Evolutionary conservation across 2,888 invertebrate genomes (phyloP).

Genomic region (Euclidia mi): DNA sequence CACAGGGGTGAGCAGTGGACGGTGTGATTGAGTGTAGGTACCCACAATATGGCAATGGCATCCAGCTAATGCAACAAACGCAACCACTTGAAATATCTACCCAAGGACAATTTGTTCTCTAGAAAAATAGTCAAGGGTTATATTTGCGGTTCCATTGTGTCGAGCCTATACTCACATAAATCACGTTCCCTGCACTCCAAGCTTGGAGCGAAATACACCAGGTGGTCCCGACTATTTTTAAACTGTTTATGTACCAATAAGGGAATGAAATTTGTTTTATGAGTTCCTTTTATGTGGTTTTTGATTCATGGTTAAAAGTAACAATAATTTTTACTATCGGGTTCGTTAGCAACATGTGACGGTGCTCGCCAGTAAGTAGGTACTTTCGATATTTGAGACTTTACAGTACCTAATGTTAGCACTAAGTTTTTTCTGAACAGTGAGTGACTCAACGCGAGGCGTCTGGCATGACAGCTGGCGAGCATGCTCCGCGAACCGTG

Average conservation of each 20-base stretch:
- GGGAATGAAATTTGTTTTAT: slow-evolving; percentile 84
- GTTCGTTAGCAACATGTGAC: slow-evolving; percentile 42
- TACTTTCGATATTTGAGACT: slow-evolving; percentile 37
- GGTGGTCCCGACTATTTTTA: slow-evolving; percentile 86
- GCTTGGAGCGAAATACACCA: slow-evolving; percentile 76
- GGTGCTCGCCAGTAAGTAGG: too few species aligned
- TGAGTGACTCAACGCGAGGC: slow-evolving; percentile 31
- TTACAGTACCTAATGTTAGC: slow-evolving; percentile 30
- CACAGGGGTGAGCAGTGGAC: slow-evolving; percentile 50
- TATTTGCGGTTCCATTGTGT: slow-evolving; percentile 86
- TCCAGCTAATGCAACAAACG: slow-evolving; percentile 36
- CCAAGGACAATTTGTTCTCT: slow-evolving; percentile 73
- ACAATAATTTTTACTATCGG: slow-evolving; percentile 57
- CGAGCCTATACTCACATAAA: slow-evolving; percentile 77
- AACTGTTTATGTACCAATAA: slow-evolving; percentile 81
- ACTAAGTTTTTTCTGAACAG: slow-evolving; percentile 50
- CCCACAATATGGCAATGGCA: slow-evolving; percentile 55
- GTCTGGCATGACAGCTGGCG: slow-evolving; percentile 74
- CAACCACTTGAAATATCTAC: slow-evolving; percentile 69
- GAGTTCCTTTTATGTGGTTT: slow-evolving; percentile 78
- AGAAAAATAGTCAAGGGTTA: slow-evolving; percentile 85
- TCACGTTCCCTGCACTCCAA: slow-evolving; percentile 79
- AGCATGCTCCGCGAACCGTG: slow-evolving; percentile 82
- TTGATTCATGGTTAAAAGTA: slow-evolving; percentile 75
- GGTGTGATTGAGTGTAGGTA: slow-evolving; percentile 30